phyloP scores from a whole-genome alignment of 2,888 invertebrate species.

The Lissonota sp. region DNA sequence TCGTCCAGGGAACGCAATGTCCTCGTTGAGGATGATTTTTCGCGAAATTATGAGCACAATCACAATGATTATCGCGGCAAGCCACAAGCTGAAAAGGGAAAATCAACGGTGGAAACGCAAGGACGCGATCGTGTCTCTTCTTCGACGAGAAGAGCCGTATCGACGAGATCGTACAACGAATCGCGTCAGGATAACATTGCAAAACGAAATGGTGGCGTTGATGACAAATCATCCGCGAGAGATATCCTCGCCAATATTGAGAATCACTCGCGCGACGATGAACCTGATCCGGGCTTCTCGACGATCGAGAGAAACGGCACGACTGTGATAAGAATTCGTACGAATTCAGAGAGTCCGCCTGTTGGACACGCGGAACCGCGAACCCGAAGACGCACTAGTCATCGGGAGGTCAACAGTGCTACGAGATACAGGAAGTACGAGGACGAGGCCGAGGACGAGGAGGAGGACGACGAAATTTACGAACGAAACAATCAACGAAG shows the following conservation, averaged over 20 bases:
- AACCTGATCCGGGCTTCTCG: constrained; percentile 62
- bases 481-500: constrained; percentile 50
- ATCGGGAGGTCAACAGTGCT: constrained; percentile 61
- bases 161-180: constrained; percentile 59
- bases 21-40: constrained; percentile 64
- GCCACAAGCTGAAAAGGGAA: constrained; percentile 1
- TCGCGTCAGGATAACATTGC: constrained; percentile 29
- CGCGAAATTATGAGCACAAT: constrained; percentile 72
- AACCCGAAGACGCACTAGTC: constrained; percentile 67
- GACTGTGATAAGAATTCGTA: constrained; percentile 76
- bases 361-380: constrained; percentile 63
- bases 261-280: constrained; percentile 30
- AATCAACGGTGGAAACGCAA: constrained; percentile 1
- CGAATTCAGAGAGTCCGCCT: constrained; percentile 66
- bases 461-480: constrained; percentile 57
- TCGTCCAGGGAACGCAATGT: constrained; percentile 47
- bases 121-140: constrained; percentile 60
- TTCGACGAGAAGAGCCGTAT: constrained; percentile 48
- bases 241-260: constrained; percentile 42
- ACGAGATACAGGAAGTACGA: constrained; percentile 68
- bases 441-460: constrained; percentile 71
- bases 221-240: constrained; percentile 15
- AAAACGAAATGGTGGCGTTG: neutral
- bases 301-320: constrained; percentile 75
- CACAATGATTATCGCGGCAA: constrained; percentile 66